Conservation (phyloP, 2,113 vertebrate species). For the Scomber scombrus region DNA sequence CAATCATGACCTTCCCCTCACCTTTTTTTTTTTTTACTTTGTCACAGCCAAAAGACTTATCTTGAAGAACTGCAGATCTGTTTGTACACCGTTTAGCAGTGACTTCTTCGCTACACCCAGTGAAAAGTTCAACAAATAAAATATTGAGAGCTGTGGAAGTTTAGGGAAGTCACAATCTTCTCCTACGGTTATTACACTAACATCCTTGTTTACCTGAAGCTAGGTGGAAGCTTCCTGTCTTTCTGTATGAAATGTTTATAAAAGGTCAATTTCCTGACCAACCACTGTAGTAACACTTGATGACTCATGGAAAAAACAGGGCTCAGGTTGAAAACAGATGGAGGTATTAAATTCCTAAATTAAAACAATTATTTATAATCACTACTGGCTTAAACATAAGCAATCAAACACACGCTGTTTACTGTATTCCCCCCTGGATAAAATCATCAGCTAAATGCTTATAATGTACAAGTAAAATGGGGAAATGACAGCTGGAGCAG, state of each 20-base stretch:
- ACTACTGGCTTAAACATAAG: background rate
- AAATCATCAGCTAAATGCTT: constrained; percentile 2
- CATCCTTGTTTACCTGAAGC: background rate
- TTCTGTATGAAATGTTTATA: background rate
- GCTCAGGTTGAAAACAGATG: background rate
- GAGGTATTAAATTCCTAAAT: background rate
- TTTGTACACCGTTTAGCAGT: too few species aligned
- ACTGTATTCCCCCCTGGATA: background rate
- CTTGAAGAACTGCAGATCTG: too few species aligned
- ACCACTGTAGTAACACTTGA: background rate
- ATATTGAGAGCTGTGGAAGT: background rate
- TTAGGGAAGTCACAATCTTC: background rate
- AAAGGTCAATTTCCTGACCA: background rate
- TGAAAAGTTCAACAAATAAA: background rate
- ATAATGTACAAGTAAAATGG: constrained; percentile 14
- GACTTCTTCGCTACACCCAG: background rate
- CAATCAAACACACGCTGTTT: background rate
- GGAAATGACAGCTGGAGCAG: constrained; percentile 5
- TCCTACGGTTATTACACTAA: background rate
- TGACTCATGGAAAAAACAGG: too few species aligned
- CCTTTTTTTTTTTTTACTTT: too few species aligned
- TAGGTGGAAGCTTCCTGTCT: background rate
- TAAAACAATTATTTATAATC: background rate
- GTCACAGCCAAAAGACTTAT: too few species aligned
- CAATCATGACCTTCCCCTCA: too few species aligned